Conservation (phyloP, 1,140 invertebrate genomes). For the Batillaria attramentaria region DNA sequence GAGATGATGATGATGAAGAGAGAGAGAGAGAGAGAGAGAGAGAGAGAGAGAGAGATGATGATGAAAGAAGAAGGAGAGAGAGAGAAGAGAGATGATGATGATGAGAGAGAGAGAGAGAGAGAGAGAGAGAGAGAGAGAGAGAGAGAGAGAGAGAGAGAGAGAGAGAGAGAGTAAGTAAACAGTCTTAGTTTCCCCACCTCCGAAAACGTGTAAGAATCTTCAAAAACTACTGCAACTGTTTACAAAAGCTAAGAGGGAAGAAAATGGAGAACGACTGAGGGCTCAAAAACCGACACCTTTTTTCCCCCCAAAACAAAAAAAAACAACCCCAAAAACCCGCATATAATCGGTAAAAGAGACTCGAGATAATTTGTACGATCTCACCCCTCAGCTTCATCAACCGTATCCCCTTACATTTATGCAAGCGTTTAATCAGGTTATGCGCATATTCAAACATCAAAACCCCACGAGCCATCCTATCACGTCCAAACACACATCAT, state of each 20-base stretch:
- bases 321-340: not conserved
- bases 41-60: not conserved
- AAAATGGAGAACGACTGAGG: not conserved
- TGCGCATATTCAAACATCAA: not conserved
- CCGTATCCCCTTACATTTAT: not conserved
- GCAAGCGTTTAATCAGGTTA: not conserved
- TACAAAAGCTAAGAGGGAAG: conserved; percentile 1
- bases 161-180: not conserved
- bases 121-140: not conserved
- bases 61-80: not conserved
- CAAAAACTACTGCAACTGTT: not conserved
- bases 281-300: not conserved
- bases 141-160: not conserved
- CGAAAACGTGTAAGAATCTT: not conserved
- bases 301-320: conserved; percentile 1
- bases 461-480: not conserved
- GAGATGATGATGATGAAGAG: not conserved
- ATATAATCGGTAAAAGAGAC: not conserved
- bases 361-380: not conserved
- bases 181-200: not conserved
- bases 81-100: not conserved
- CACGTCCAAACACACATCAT: not conserved
- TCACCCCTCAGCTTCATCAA: not conserved
- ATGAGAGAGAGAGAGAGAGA: not conserved
- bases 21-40: not conserved